A percentile compares a stretch with the other conserved stretches of the same genome.
Conservation (phyloP, 2,113 vertebrate species). For the Solenodon paradoxus region DNA sequence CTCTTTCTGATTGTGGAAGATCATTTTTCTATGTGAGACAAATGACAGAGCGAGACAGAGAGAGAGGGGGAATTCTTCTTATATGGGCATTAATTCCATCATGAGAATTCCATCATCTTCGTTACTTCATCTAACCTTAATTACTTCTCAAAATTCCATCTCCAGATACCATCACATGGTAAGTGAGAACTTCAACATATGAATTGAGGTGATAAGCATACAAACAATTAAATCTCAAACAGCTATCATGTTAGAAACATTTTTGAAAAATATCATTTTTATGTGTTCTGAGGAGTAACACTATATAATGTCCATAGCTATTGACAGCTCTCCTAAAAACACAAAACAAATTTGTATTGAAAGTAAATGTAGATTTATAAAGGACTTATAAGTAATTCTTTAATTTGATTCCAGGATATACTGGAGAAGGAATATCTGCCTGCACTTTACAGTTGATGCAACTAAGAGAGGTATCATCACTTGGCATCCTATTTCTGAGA, state of each 20-base stretch:
- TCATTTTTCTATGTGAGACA: not conserved
- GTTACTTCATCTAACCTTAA: too few relatives aligned
- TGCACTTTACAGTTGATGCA: not conserved
- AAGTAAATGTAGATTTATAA: not conserved
- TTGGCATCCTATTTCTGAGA: not conserved
- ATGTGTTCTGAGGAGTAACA: not conserved
- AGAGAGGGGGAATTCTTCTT: not conserved
- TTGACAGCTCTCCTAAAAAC: not conserved
- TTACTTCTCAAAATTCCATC: not conserved
- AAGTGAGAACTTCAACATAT: not conserved
- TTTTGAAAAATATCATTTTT: not conserved
- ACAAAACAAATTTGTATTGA: not conserved
- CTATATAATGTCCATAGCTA: not conserved
- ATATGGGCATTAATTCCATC: not conserved
- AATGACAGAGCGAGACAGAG: not conserved
- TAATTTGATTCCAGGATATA: not conserved
- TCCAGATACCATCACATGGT: not conserved
- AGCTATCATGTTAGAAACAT: not conserved
- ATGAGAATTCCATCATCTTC: fast-evolving
- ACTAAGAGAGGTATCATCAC: not conserved
- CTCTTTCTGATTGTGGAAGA: not conserved
- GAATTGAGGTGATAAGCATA: not conserved
- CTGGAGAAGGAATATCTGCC: not conserved
- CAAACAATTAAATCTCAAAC: not conserved
- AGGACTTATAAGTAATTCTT: not conserved